Base-by-base conservation (phyloP, 2,888 invertebrate species). In the Ceratothoa steindachneri region DNA sequence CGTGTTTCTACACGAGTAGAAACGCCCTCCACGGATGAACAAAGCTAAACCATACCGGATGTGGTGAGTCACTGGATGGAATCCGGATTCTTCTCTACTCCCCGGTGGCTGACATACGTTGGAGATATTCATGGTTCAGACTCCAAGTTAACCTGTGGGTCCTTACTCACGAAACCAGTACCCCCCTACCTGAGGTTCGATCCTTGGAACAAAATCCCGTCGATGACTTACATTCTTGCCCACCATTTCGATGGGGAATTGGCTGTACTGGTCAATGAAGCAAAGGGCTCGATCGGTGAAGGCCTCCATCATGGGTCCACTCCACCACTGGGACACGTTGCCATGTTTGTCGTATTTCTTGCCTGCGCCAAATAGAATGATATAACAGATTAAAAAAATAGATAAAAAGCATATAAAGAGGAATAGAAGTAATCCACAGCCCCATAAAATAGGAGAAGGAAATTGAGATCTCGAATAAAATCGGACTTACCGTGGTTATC, bases 301-400 rank as follows among this genome's bases (percentile, higher is more conserved):
- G 65, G 80, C 80, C 28, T 81, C 81, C 2, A 81, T 80, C 60
- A 81, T 79, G n/a, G 82, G 80, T 7, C 81, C 81, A 1, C 81
- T 78, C 82, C 83, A 83, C 82, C 82, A 83, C 55, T 82, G 81
- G 9, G 81, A 81, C 5, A 81, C 79, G 67, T 82, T 82, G 7
- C 82, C 82, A 51, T 80, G 80, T 73, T 81, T 81, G 76, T 82
- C 82, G 72, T 81, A 82, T 55, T 81, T 80, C 71, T 82, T 80
- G 19, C 82, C 82, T 82, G 68, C 30, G 73, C 65, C 66, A 72
- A 28, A 0, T 7, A 22, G 19, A 29, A 29, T 2, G 1, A 27
- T n/a, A n/a, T n/a, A 15, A 2, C 9, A 19, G 31, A 1, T 22
- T 12, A 27, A 19, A n/a, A 2, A 1, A 22, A n/a, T 3, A 9